phyloP scores from a whole-genome alignment of 2,113 vertebrate genomes.

The Chlorodrepanis virens region DNA sequence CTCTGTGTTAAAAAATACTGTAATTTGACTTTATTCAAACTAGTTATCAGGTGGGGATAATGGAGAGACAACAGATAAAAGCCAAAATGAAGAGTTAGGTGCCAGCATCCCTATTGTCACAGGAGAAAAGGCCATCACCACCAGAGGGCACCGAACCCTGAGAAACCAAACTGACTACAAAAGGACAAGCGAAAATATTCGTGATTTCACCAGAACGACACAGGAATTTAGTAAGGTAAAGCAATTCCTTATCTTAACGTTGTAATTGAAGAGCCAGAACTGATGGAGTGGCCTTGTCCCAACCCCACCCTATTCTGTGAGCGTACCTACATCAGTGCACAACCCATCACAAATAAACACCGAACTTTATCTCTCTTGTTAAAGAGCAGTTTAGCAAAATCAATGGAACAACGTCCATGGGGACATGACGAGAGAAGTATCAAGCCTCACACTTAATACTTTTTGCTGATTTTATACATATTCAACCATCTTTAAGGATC shows the following conservation, averaged over 20 bases:
- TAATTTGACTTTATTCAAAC: neutral
- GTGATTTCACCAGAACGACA: neutral
- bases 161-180: neutral
- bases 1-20: neutral
- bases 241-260: neutral
- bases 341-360: neutral
- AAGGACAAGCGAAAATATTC: neutral
- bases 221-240: neutral
- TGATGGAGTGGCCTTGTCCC: neutral
- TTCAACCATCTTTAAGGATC: neutral
- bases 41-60: neutral
- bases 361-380: neutral
- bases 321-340: neutral
- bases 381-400: neutral
- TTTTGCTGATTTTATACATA: neutral
- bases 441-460: neutral
- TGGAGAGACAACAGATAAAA: neutral
- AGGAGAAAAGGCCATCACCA: neutral
- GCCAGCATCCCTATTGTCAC: rapidly evolving
- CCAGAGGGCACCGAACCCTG: constrained; percentile 11
- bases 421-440: neutral
- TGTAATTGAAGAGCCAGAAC: neutral
- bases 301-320: neutral
- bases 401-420: neutral
- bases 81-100: neutral